Base-by-base conservation (phyloP, 1,140 invertebrate species). In the Caenorhabditis latens region DNA sequence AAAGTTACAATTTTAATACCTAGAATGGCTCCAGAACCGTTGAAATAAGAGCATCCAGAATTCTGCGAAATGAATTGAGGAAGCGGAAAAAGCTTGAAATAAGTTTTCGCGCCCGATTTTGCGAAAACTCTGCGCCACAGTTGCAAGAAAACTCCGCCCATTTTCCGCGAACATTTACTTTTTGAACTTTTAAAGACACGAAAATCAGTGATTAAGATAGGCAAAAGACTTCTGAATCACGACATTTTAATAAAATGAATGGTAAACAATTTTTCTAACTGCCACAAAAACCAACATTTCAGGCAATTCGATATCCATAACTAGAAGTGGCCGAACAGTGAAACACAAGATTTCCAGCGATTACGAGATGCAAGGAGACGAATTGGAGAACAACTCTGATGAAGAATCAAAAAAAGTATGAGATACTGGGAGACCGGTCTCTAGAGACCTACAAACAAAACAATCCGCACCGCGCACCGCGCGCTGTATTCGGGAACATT, bases 41-140 rank as follows among this genome's bases (percentile, higher is more conserved):
- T 24, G 71, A 50, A 50, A 79, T 24, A 8, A n/a, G 46, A 79
- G 46, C 71, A 79, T 79, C 19, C 71, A 21, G 71, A 50, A 79
- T n/a, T 4, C 19, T 11, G 24, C 6, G 9, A 63, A 63, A 21
- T 11, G n/a, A 16, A 32, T 21, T 63, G 21, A 32, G 21, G 21
- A 21, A 63, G 32, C 6, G 32, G 32, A 40, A 63, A 63, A 9
- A 24, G 9, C 11, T 21, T 63, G 61, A 40, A 46, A 43, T 19
- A 42, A 8, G 42, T 14, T n/a, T 19, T 53, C 21, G 57, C 57
- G 71, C 67, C 42, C 40, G 42, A 43, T n/a, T 4, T 4, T 21
- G 71, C 46, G 24, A 16, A 50, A 24, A 79, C n/a, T 24, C 42
- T n/a, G 71, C 46, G 71, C 71, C 19, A 19, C 4, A 13, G 7